phyloP scores from a whole-genome alignment of 2,888 invertebrate genomes.

The Oscheius myriophilus region DNA sequence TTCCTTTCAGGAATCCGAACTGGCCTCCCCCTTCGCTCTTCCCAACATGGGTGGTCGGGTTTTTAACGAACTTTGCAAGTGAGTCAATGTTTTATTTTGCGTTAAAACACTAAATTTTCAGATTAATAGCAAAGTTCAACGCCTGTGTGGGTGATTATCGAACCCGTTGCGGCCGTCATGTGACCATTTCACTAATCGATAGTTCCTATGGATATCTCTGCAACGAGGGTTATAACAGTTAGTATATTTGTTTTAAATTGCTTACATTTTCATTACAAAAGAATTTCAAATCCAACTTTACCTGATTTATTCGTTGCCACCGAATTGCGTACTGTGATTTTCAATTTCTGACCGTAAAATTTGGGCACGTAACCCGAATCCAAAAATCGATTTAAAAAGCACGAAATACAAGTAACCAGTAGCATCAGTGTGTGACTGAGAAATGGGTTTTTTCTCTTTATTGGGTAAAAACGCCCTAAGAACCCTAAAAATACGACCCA shows the following conservation, averaged over 20 bases:
- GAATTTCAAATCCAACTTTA: too few relatives aligned
- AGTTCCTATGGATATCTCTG: constrained; percentile 69
- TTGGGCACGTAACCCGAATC: too few relatives aligned
- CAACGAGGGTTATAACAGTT: constrained; percentile 69
- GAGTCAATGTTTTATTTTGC: constrained; percentile 8
- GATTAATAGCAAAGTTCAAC: constrained; percentile 68
- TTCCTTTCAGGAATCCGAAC: constrained; percentile 38
- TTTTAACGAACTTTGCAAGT: constrained; percentile 69
- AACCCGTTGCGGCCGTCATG: constrained; percentile 62
- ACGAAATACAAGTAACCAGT: too few relatives aligned
- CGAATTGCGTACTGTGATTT: too few relatives aligned
- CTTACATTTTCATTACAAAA: too few relatives aligned
- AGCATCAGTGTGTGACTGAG: too few relatives aligned
- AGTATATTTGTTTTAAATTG: constrained; percentile 28
- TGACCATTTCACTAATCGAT: constrained; percentile 69
- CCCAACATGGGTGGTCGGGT: constrained; percentile 69
- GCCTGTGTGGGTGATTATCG: constrained; percentile 62
- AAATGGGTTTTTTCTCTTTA: too few relatives aligned
- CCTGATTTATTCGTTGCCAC: too few relatives aligned
- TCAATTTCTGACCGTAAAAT: too few relatives aligned
- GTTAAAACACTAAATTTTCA: constrained; percentile 30
- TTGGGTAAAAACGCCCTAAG: too few relatives aligned
- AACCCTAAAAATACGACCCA: too few relatives aligned
- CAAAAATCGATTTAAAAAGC: too few relatives aligned
- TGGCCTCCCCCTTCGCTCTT: constrained; percentile 60